phyloP scores from a whole-genome alignment of 2,888 invertebrate genomes.

The Hermodice carunculata region DNA sequence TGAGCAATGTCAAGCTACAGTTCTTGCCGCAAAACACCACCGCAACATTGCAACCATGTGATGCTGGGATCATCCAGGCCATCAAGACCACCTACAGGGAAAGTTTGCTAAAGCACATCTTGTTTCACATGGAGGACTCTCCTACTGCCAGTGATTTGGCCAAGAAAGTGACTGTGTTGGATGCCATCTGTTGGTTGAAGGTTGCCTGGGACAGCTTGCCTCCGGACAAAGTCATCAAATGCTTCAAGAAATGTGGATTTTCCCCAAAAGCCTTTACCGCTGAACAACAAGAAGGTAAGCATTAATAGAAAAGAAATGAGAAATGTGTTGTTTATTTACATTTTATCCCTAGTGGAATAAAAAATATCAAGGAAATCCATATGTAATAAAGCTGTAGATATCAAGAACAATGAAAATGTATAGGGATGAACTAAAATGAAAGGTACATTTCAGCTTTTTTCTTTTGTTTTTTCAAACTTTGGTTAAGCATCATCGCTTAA shows the following conservation, averaged over 20 bases:
- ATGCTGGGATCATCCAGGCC: neutral
- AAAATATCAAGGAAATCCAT: too few relatives aligned
- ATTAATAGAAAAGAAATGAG: too few relatives aligned
- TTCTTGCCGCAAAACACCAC: slow-evolving; percentile 1
- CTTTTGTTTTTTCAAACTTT: too few relatives aligned
- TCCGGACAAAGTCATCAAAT: neutral
- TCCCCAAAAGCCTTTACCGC: too few relatives aligned
- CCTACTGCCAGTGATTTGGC: neutral
- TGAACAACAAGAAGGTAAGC: too few relatives aligned
- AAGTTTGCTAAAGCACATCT: neutral
- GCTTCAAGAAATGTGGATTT: neutral
- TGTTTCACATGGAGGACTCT: neutral
- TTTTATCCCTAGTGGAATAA: too few relatives aligned
- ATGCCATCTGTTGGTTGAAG: neutral
- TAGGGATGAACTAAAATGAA: too few relatives aligned
- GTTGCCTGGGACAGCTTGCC: neutral
- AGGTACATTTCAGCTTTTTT: too few relatives aligned
- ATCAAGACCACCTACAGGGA: neutral
- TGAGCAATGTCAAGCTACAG: neutral
- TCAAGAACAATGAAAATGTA: too few relatives aligned
- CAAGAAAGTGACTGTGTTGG: neutral
- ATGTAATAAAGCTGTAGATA: too few relatives aligned
- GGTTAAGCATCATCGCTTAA: too few relatives aligned
- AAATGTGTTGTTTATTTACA: too few relatives aligned
- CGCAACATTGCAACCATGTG: neutral